phyloP scores from a whole-genome alignment of 1,140 invertebrate genomes.

The Orchesella cincta region DNA sequence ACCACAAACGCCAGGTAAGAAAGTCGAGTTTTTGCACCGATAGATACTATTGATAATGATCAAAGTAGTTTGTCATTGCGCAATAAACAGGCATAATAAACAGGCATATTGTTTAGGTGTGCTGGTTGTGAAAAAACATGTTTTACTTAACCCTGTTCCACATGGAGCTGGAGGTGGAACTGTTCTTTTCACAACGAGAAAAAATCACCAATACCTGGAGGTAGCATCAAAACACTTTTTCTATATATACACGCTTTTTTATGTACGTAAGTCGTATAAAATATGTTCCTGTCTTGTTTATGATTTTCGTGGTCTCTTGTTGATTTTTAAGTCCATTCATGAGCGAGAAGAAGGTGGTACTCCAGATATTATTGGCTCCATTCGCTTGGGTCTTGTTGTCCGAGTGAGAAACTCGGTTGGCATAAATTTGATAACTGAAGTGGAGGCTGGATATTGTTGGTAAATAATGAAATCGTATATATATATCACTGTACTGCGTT shows the following conservation, averaged over 20 bases:
- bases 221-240: conserved; percentile 36
- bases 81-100: no score
- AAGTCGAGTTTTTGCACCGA: no score
- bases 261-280: conserved; percentile 60
- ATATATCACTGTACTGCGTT: background rate
- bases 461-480: no score
- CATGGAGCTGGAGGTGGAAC: conserved; percentile 63
- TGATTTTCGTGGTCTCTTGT: no score
- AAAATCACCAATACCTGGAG: conserved; percentile 61
- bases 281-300: no score
- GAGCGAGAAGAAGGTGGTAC: conserved; percentile 81
- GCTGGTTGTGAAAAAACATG: conserved; percentile 67
- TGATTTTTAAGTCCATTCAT: no score
- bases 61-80: no score
- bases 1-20: conserved; percentile 27
- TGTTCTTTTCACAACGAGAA: conserved; percentile 63
- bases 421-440: conserved; percentile 69
- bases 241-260: background rate
- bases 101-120: no score
- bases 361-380: conserved; percentile 75
- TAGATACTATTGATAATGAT: no score
- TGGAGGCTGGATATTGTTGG: conserved; percentile 63
- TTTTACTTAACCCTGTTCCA: conserved; percentile 63
- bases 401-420: conserved; percentile 80
- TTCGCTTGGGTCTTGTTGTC: conserved; percentile 79